These are phyloP conservation scores for Parascotia fuliginaria DNA, from an alignment of 2,888 invertebrate genomes.

Conservation along the genomic window DNA sequence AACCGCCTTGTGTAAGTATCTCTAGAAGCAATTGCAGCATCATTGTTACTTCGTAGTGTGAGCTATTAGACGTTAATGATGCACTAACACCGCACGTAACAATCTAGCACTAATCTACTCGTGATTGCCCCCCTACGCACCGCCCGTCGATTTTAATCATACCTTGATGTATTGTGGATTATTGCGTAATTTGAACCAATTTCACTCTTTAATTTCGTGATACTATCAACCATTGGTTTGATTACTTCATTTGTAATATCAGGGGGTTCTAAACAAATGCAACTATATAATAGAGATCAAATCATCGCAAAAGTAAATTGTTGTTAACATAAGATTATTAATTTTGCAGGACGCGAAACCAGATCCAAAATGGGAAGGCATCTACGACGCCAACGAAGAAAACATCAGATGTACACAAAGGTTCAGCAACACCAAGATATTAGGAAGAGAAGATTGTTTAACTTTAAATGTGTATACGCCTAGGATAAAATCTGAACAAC, in stretches of 20 bases:
- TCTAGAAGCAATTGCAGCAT: constrained; percentile 26
- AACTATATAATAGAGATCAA: neutral
- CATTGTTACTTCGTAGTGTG: constrained; percentile 27
- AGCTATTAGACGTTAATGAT: constrained; percentile 27
- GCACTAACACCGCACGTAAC: constrained; percentile 24
- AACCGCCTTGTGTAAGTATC: neutral
- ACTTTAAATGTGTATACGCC: constrained; percentile 74
- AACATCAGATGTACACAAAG: constrained; percentile 71
- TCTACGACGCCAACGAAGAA: constrained; percentile 64
- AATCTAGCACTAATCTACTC: constrained; percentile 33
- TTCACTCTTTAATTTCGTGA: constrained; percentile 24
- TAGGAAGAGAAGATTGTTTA: constrained; percentile 72
- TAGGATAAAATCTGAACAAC: constrained; percentile 21
- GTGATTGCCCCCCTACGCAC: constrained; percentile 31
- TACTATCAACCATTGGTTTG: constrained; percentile 2
- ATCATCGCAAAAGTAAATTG: neutral
- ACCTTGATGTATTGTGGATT: constrained; percentile 17
- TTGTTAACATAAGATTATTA: neutral
- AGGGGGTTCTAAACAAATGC: neutral
- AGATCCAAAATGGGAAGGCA: constrained; percentile 62
- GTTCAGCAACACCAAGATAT: constrained; percentile 51
- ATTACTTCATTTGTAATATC: constrained; percentile 4
- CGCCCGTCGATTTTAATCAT: constrained; percentile 19
- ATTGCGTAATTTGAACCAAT: constrained; percentile 18
- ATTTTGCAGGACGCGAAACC: constrained; percentile 63